Evolutionary conservation across 2,888 invertebrate genomes (phyloP).

Genomic region (Drosophila eohydei): DNA sequence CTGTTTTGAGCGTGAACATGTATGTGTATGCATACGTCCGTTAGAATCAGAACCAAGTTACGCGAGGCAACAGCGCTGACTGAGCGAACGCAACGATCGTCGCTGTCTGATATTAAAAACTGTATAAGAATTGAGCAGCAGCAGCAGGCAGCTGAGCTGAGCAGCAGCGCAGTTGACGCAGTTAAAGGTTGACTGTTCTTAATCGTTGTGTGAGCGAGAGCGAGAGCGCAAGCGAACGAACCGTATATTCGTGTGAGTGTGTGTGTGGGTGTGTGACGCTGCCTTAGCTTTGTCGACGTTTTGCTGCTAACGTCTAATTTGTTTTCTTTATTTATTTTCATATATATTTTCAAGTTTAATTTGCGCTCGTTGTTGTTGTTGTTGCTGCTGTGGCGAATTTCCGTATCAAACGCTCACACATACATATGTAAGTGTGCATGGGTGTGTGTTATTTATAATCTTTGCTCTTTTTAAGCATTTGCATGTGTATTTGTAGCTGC

Average conservation of each 20-base stretch:
- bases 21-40: conserved; percentile 36
- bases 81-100: conserved; percentile 48
- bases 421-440: not conserved
- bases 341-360: conserved; percentile 67
- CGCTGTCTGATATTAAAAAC: conserved; percentile 57
- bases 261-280: conserved; percentile 44
- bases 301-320: conserved; percentile 45
- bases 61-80: conserved; percentile 48
- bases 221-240: conserved; percentile 8
- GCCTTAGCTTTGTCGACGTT: conserved; percentile 34
- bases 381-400: conserved; percentile 45
- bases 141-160: conserved; percentile 3
- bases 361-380: conserved; percentile 41
- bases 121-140: conserved; percentile 46
- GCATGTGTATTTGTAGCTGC: conserved; percentile 33
- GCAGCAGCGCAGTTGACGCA: conserved; percentile 29
- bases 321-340: conserved; percentile 34
- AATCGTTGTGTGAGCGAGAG: conserved; percentile 25
- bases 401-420: conserved; percentile 38
- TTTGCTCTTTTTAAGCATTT: conserved; percentile 39
- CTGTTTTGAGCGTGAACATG: conserved; percentile 1
- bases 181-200: conserved; percentile 40
- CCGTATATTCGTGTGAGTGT: conserved; percentile 14
- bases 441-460: conserved; percentile 43
- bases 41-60: conserved; percentile 64